phyloP scores from a whole-genome alignment of 2,888 invertebrate genomes.

The Macaria liturata region DNA sequence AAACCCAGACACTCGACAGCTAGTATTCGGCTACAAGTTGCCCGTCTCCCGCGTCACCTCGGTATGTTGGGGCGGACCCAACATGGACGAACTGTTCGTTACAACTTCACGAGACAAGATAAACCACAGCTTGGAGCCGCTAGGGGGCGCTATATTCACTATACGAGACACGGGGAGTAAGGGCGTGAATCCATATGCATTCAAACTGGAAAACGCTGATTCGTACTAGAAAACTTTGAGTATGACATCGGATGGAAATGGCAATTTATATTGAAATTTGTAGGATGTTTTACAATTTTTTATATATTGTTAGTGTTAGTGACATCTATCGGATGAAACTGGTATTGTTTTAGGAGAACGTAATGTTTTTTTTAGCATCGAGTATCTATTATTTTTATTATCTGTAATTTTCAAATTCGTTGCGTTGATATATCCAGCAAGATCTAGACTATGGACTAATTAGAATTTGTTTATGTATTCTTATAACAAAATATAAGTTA shows the following conservation, averaged over 20 bases:
- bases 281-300: too few species aligned
- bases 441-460: too few species aligned
- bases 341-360: too few species aligned
- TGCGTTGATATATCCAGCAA: too few species aligned
- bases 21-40: conserved; percentile 76
- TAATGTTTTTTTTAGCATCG: too few species aligned
- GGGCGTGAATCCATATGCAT: conserved; percentile 48
- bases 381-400: too few species aligned
- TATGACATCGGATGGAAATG: conserved; percentile 25
- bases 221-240: conserved; percentile 45
- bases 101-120: conserved; percentile 69
- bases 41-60: conserved; percentile 85
- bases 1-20: conserved; percentile 72
- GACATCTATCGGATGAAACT: too few species aligned
- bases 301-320: too few species aligned
- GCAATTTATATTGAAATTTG: neutral
- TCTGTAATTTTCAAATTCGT: too few species aligned
- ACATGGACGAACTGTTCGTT: conserved; percentile 85
- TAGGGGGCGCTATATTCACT: conserved; percentile 66
- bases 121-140: conserved; percentile 45
- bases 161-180: conserved; percentile 58
- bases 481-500: too few species aligned
- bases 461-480: too few species aligned
- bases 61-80: conserved; percentile 86
- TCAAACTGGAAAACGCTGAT: conserved; percentile 61